Conservation (phyloP, 1,140 invertebrate genomes). For the Drosophila pandora region DNA sequence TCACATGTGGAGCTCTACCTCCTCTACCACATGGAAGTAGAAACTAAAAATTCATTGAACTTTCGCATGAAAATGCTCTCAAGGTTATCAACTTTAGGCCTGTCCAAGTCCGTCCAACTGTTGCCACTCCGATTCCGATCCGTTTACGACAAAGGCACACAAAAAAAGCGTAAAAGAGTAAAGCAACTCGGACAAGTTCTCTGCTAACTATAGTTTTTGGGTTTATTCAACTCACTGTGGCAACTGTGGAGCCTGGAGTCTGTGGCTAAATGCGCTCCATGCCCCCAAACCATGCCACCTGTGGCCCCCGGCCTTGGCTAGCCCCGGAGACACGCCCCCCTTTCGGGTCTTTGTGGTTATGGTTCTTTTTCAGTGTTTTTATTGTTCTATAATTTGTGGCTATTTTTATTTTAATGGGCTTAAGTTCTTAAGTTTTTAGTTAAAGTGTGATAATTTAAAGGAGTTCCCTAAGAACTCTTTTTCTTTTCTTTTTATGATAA, state of each 20-base stretch:
- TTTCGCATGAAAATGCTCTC: constrained; percentile 84
- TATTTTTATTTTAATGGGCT: constrained; percentile 38
- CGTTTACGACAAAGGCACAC: constrained; percentile 44
- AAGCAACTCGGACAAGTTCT: constrained; percentile 57
- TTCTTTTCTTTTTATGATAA: no score
- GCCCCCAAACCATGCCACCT: constrained; percentile 25
- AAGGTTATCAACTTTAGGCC: constrained; percentile 83
- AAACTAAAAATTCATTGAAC: constrained; percentile 84
- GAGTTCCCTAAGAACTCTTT: not conserved
- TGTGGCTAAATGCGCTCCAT: constrained; percentile 13
- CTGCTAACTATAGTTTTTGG: constrained; percentile 47
- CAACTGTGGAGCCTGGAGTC: constrained; percentile 26
- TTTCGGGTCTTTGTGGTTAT: constrained; percentile 22
- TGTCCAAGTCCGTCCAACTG: constrained; percentile 72
- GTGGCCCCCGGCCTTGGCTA: constrained; percentile 27
- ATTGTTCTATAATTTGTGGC: constrained; percentile 45
- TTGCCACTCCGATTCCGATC: constrained; percentile 44
- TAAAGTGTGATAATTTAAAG: constrained; percentile 34
- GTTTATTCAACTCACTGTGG: constrained; percentile 71
- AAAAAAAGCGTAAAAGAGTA: not conserved
- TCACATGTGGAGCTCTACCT: constrained; percentile 59
- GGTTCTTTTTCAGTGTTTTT: constrained; percentile 17
- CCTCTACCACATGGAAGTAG: constrained; percentile 70
- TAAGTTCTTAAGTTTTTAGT: constrained; percentile 5
- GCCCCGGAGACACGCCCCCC: constrained; percentile 21